Evolutionary conservation across 64 coral and sea anemone genomes (phyloP).

Genomic region (Montipora capricornis): DNA sequence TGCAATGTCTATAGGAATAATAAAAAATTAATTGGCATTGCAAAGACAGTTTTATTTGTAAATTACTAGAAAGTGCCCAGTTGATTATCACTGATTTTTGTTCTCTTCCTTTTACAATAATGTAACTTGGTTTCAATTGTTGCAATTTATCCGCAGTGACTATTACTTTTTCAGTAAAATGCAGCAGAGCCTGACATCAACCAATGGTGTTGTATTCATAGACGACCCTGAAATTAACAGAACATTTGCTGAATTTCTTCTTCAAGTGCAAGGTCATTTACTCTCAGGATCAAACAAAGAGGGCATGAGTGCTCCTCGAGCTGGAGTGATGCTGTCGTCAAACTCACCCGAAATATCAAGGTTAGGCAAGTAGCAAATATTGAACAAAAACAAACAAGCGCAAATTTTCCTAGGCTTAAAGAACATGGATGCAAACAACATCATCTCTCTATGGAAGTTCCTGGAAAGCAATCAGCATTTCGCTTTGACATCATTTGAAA

Average conservation of each 20-base stretch:
- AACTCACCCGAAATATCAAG: slow-evolving; percentile 6
- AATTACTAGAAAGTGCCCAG: no score
- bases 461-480: no score
- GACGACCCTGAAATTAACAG: slow-evolving; percentile 39
- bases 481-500: no score
- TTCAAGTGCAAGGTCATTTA: slow-evolving; percentile 27
- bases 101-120: no score
- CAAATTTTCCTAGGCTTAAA: no score
- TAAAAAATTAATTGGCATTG: no score
- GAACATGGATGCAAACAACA: no score
- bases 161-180: neutral
- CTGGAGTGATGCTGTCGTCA: neutral
- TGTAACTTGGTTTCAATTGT: neutral
- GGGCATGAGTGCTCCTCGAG: slow-evolving; percentile 1
- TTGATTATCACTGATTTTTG: no score
- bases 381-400: neutral
- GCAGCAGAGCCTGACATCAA: neutral
- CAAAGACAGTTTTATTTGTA: no score
- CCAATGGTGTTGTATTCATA: slow-evolving; percentile 37
- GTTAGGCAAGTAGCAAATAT: neutral
- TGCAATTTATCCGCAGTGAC: neutral
- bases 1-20: no score
- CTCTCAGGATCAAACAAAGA: slow-evolving; percentile 5
- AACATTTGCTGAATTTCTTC: slow-evolving; percentile 23
- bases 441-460: no score